Evolutionary conservation across 1,140 invertebrate genomes (phyloP).

Genomic region (Neuroterus valhalla): DNA sequence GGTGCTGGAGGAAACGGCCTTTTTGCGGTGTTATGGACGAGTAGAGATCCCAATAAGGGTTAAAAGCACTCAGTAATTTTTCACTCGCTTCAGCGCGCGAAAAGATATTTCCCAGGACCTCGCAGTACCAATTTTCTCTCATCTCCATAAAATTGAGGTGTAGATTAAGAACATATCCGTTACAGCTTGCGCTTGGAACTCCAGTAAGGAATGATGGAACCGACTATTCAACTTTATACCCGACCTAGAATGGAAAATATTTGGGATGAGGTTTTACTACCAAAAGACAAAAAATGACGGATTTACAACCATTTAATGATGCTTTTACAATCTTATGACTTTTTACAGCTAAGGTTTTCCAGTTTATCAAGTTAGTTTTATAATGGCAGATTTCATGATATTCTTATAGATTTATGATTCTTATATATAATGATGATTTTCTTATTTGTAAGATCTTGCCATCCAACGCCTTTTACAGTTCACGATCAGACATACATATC

Average conservation of each 20-base stretch:
- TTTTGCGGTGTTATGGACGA: constrained; percentile 2
- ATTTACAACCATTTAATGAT: constrained; percentile 21
- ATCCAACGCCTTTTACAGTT: too few relatives aligned
- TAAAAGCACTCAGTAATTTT: constrained; percentile 18
- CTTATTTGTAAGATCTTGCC: too few relatives aligned
- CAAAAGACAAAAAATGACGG: not conserved
- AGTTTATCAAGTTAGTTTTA: not conserved
- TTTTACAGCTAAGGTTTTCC: not conserved
- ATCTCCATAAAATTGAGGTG: not conserved
- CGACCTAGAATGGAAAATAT: too few relatives aligned
- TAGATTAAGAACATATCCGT: not conserved
- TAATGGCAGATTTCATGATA: not conserved
- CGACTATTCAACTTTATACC: too few relatives aligned
- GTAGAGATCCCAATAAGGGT: constrained; percentile 2
- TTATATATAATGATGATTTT: not conserved
- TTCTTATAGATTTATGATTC: not conserved
- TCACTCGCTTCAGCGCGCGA: not conserved
- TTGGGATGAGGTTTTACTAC: too few relatives aligned
- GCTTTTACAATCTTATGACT: not conserved
- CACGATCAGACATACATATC: too few relatives aligned
- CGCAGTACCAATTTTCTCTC: not conserved
- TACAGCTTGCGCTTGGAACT: too few relatives aligned
- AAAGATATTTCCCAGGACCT: not conserved
- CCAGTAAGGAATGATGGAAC: too few relatives aligned
- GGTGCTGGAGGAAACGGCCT: not conserved